Percentiles rank a stretch among this genome's conserved stretches.
Evolutionary conservation across 2,113 vertebrate species (phyloP).

Genomic region (Clarias batrachus): DNA sequence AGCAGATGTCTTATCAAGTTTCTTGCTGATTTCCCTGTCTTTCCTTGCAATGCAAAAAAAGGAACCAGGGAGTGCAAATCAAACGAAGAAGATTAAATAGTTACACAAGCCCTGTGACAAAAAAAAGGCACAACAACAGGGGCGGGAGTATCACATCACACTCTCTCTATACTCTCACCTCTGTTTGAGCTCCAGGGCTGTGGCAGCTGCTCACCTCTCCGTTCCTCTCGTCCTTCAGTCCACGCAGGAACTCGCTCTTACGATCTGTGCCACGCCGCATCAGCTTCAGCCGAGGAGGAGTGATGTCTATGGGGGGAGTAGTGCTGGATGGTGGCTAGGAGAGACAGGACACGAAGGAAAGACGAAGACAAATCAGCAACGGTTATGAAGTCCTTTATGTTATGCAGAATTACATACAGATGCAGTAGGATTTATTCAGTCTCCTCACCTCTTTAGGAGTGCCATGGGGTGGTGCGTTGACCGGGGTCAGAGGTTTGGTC

Average conservation of each 20-base stretch:
- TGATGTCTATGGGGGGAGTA: conserved; percentile 95
- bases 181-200: conserved; percentile 83
- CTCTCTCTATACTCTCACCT: conserved; percentile 68
- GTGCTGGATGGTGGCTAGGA: conserved; percentile 88
- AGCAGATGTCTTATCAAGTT: background rate
- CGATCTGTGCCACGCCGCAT: conserved; percentile 92
- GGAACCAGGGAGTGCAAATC: background rate
- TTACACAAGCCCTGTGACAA: background rate
- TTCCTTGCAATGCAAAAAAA: background rate
- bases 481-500: conserved; percentile 88
- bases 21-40: background rate
- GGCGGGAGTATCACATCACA: background rate
- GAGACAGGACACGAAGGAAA: conserved; percentile 5
- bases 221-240: conserved; percentile 91
- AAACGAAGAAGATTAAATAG: background rate
- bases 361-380: background rate
- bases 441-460: conserved; percentile 91
- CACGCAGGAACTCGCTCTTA: conserved; percentile 94
- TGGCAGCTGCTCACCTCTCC: conserved; percentile 86
- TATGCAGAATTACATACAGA: background rate
- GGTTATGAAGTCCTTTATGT: background rate
- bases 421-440: background rate
- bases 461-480: conserved; percentile 81
- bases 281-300: conserved; percentile 89
- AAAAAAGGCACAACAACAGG: background rate